A percentile compares a stretch with the other conserved stretches of the same genome.
These are phyloP conservation scores for Gryllus longicercus DNA, from an alignment of 2,888 invertebrate genomes.

Conservation along the genomic window DNA sequence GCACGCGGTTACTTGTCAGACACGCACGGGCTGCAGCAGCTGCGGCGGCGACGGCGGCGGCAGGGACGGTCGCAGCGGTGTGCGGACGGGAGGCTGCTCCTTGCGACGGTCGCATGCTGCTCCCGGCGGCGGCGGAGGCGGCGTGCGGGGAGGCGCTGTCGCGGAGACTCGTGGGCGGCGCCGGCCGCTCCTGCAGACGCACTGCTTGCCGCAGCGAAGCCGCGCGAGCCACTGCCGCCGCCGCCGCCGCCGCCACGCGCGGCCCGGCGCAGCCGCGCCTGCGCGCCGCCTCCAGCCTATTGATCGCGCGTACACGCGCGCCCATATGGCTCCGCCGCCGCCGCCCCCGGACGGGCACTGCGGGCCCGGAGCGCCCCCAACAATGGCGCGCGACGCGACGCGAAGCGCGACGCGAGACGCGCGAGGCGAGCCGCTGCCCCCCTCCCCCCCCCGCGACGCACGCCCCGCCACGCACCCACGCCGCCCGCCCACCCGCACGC, in stretches of 20 bases:
- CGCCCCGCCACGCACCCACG: no score
- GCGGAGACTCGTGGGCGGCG: background rate
- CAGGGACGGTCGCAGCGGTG: no score
- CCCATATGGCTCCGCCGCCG: background rate
- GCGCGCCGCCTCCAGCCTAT: background rate
- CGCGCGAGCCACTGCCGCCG: background rate
- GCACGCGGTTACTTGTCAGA: no score
- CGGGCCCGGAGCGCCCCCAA: no score
- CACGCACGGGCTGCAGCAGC: no score
- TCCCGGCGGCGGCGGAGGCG: background rate
- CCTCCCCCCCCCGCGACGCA: no score
- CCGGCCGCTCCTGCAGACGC: background rate
- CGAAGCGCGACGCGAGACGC: no score
- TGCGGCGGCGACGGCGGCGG: no score
- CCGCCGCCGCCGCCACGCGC: background rate
- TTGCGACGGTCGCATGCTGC: background rate
- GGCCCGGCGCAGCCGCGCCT: background rate
- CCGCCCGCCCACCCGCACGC: no score
- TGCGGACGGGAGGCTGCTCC: background rate
- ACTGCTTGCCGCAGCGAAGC: background rate
- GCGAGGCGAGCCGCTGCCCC: no score
- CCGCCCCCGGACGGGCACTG: no score
- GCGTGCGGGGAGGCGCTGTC: background rate
- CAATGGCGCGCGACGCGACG: no score
- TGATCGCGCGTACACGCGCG: background rate